Conservation (phyloP, 2,113 vertebrate genomes). For the Antigone vipio region DNA sequence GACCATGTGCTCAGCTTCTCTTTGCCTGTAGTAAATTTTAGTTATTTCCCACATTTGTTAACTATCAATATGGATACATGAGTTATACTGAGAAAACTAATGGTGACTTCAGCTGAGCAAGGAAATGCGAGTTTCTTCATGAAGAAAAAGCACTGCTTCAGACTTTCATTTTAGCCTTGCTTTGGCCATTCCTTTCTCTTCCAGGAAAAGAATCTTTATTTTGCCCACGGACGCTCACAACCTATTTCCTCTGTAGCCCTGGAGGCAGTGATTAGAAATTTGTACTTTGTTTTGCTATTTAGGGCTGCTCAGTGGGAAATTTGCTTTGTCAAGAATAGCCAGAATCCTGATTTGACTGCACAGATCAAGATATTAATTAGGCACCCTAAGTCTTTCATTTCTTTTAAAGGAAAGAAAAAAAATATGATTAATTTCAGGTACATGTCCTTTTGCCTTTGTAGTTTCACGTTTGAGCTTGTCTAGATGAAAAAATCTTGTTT, state of each 20-base stretch:
- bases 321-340: background rate
- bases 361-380: background rate
- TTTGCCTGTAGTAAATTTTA: background rate
- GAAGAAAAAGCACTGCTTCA: background rate
- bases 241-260: background rate
- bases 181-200: background rate
- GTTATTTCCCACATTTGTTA: background rate
- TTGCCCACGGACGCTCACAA: background rate
- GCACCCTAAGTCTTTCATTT: background rate
- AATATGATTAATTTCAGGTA: background rate
- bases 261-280: background rate
- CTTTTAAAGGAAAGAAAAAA: background rate
- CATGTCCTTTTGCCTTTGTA: background rate
- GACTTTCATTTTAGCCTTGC: background rate
- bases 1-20: background rate
- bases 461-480: background rate
- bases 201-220: background rate
- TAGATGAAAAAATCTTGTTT: background rate
- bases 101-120: background rate
- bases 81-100: background rate
- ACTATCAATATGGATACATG: fast-evolving
- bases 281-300: background rate
- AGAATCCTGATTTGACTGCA: background rate
- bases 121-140: background rate
- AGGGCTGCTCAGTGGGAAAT: background rate